Conservation (phyloP, 2,797 vertebrate genomes). For the Masticophis lateralis region DNA sequence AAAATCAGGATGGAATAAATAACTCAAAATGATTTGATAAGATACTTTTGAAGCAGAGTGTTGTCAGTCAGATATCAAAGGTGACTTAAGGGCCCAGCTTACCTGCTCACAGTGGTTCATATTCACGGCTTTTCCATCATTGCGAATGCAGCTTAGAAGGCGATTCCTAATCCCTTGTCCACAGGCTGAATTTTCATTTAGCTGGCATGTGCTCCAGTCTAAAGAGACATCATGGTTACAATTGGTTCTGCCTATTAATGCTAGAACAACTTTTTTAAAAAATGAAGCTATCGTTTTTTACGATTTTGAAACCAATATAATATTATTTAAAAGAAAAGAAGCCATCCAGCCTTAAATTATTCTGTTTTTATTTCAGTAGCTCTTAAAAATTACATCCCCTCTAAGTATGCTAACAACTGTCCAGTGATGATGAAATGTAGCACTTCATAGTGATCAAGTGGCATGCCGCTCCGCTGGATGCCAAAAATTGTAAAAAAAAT, state of each 20-base stretch:
- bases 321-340: neutral
- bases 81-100: constrained; percentile 34
- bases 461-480: constrained; percentile 28
- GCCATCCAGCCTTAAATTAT: neutral
- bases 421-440: constrained; percentile 43
- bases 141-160: constrained; percentile 85
- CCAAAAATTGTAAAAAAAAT: constrained; percentile 16
- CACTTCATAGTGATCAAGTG: constrained; percentile 17
- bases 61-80: neutral
- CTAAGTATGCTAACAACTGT: constrained; percentile 16
- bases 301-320: accelerated
- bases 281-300: neutral
- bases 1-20: neutral
- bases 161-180: constrained; percentile 81
- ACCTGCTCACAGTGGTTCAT: constrained; percentile 83
- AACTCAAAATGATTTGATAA: neutral
- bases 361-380: accelerated
- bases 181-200: constrained; percentile 85
- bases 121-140: constrained; percentile 80
- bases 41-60: neutral
- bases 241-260: neutral
- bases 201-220: constrained; percentile 95
- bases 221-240: constrained; percentile 40
- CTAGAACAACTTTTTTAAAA: neutral
- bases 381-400: accelerated